Base-by-base conservation (phyloP, 2,888 invertebrate species). In the Micropterix aruncella region DNA sequence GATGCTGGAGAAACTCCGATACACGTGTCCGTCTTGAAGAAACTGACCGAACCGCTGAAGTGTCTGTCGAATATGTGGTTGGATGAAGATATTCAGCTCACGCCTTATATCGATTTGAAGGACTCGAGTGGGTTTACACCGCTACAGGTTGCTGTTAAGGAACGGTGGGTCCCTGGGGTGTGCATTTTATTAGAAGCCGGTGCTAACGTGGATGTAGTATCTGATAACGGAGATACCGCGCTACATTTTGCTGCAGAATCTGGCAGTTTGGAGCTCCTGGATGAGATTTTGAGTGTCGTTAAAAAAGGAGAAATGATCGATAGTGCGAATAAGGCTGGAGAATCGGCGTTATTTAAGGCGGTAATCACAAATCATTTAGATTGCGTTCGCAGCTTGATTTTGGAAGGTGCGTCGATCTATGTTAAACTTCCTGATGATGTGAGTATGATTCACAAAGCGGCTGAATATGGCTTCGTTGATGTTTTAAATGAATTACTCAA, bases 231-330 rank as follows among this genome's bases (percentile, higher is more conserved):
- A 7, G 66, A 71, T 54, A 74, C 74, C 3, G 69, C 73, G 3
- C 61, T 75, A 2, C 75, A 76, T 53, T 65, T 73, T 18, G 74
- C 75, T 40, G 74, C 74, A 18, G 61, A 64, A 2, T 53, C 64
- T 9, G 74, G 73, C 0, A 66, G 72, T 47, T 38, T 66, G 9
- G 67, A 69, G 9, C 64, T 75, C 1, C 56, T 75, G 1, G 64
- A 61, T 40, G 73, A 74, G 60, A 66, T 76, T 2, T 59, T 74
- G 1, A 65, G 68, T 18, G 57, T 71, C 3, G 65, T 67, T 0
- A 70, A 70, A 53, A 65, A 66, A 52, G 62, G 60, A 52, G 62
- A 70, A 50, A 63, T 66, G 7, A 60, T 74, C 41, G 65, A 74
- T 43, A 62, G 62, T 37, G 62, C 65, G 52, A 70, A 71, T 37